Evolutionary conservation across 2,888 invertebrate genomes (phyloP).

Genomic region (Rhimphoctona megacephalus): DNA sequence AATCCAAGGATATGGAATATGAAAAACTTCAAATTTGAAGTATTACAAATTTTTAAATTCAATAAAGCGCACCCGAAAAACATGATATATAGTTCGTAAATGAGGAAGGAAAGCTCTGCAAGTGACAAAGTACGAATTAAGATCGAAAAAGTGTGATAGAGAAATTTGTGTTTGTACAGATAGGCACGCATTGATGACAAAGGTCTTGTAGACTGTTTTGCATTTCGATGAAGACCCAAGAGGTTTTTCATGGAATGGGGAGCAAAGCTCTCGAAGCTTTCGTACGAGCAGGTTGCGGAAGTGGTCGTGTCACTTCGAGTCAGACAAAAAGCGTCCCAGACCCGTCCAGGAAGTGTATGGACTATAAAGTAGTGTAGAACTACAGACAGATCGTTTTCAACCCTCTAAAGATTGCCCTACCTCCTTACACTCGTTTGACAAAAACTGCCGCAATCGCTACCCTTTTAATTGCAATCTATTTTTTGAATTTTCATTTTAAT

Average conservation of each 20-base stretch:
- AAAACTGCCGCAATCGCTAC: background rate
- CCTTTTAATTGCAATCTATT: background rate
- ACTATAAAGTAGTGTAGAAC: background rate
- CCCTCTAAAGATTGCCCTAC: background rate
- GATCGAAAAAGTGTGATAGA: background rate
- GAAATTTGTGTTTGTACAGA: background rate
- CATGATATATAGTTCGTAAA: background rate
- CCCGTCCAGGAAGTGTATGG: background rate
- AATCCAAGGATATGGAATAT: background rate
- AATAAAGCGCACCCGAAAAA: background rate
- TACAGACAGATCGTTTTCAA: background rate
- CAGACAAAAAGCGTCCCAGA: constrained; percentile 16
- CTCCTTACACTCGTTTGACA: background rate
- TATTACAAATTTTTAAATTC: too few relatives aligned
- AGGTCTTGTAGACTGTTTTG: background rate
- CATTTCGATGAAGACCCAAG: constrained; percentile 34
- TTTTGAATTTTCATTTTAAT: background rate
- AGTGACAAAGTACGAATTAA: background rate
- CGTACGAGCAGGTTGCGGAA: background rate
- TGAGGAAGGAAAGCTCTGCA: too few relatives aligned
- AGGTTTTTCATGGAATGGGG: constrained; percentile 1
- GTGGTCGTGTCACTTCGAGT: background rate
- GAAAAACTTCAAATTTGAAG: background rate
- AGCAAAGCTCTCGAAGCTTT: constrained; percentile 13
- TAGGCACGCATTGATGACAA: background rate